Base-by-base conservation (phyloP, 1,140 invertebrate species). In the Drosophila kikkawai region DNA sequence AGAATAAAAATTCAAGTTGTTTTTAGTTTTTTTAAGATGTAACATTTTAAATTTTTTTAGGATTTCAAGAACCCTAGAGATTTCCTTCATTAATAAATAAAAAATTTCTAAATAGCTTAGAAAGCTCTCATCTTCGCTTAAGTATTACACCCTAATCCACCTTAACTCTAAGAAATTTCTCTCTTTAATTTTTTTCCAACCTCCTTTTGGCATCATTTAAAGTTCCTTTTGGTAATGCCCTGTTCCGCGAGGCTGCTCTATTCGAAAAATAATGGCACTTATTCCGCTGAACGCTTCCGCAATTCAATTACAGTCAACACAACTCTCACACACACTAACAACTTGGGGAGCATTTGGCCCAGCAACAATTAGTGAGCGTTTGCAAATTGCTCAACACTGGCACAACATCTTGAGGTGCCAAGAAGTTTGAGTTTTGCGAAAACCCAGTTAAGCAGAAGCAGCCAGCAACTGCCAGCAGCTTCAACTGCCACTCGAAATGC, bases 371-470 rank as follows among this genome's bases (percentile, higher is more conserved):
- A 78, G 75, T 63, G 70, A 60, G 39, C 53, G 47, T 48, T 66
- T 73, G 64, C 26, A 58, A 73, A 61, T 59, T 59, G 63, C 61
- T 67, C 65, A 66, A 75, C 51, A 57, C 45, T 56, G 75, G 56
- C 29, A n/a, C 37, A 56, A 48, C 50, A 76, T 70, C 59, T 64
- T 53, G 59, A 85, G 82, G 68, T 79, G 82, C 59, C 53, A 75
- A 73, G 70, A 84, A 85, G 77, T 79, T 80, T 70, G 39, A 55
- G 67, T 45, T 71, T 64, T 60, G 29, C 53, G 41, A 76, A 75
- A 58, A 80, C 56, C 32, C 41, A 80, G 45, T 51, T 48, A 65
- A 64, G 68, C 78, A 66, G 60, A 66, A 80, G 69, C 55, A 77
- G 57, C 45, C 65, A 69, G 34, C 45, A 57, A 42, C 45, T 57